Conservation (phyloP, 2,797 vertebrate species). For the Austrolebias charrua region DNA sequence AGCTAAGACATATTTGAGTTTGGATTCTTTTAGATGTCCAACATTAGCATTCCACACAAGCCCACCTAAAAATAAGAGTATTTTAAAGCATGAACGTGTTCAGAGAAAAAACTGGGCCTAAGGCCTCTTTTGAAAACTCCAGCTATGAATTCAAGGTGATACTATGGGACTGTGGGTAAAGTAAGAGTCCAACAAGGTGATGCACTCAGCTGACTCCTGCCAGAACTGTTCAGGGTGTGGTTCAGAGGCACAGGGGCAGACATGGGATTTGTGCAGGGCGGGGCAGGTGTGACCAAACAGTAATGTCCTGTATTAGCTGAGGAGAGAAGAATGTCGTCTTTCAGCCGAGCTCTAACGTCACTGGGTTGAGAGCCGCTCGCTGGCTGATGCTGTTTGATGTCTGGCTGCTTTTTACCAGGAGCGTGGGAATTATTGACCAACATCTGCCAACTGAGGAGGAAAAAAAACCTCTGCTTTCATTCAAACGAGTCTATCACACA, state of each 20-base stretch:
- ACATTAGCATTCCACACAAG: not conserved
- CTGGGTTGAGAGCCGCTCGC: slow-evolving; percentile 18
- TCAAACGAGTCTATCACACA: slow-evolving; percentile 11
- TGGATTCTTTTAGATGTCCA: not conserved
- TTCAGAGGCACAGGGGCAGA: slow-evolving; percentile 53
- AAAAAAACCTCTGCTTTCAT: not conserved
- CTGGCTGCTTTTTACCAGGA: slow-evolving; percentile 3
- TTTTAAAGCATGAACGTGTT: slow-evolving; percentile 4
- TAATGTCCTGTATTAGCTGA: slow-evolving; percentile 57
- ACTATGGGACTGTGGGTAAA: slow-evolving; percentile 10
- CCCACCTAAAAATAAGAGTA: not conserved
- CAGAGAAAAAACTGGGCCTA: not conserved
- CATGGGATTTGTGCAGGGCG: slow-evolving; percentile 53
- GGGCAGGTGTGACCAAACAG: slow-evolving; percentile 65
- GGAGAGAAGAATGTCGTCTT: slow-evolving; percentile 63
- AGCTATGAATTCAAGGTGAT: not conserved
- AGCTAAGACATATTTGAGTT: not conserved
- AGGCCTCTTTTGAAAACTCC: slow-evolving; percentile 14
- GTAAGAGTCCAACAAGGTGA: slow-evolving; percentile 18
- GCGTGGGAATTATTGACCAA: slow-evolving; percentile 19
- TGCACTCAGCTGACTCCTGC: slow-evolving; percentile 22
- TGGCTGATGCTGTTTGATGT: slow-evolving; percentile 6
- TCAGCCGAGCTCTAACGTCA: slow-evolving; percentile 52
- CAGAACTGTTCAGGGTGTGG: slow-evolving; percentile 30
- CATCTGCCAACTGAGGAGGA: not conserved